A percentile compares a stretch with the other conserved stretches of the same genome.
phyloP scores from a whole-genome alignment of 1,140 invertebrate species.

The Bombus pascuorum region DNA sequence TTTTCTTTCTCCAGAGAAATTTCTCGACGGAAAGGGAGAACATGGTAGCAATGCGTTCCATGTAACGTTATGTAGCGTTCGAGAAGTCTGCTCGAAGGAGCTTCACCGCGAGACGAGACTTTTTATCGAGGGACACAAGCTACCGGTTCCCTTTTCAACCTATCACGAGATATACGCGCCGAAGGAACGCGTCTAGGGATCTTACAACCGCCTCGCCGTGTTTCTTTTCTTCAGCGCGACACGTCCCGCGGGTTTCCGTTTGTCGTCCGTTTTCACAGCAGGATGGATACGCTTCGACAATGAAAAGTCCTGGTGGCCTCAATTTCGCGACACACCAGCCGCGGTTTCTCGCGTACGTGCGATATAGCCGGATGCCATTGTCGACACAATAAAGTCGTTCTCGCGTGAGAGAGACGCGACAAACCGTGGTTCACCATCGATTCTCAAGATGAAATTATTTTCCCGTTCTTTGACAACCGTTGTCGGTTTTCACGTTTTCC shows the following conservation, averaged over 20 bases:
- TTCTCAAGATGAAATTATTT: constrained; percentile 26
- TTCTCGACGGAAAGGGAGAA: constrained; percentile 20
- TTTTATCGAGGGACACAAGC: constrained; percentile 45
- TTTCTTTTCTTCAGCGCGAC: constrained; percentile 27
- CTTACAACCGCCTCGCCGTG: constrained; percentile 8
- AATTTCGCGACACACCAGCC: constrained; percentile 34
- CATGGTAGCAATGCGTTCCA: constrained; percentile 11
- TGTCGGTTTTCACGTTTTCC: too few species aligned
- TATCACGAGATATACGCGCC: not conserved
- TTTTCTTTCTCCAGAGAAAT: not conserved
- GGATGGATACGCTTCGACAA: constrained; percentile 33
- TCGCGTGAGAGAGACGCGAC: not conserved
- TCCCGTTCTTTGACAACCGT: not conserved
- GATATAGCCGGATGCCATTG: not conserved
- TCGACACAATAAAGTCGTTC: constrained; percentile 32
- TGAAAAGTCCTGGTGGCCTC: constrained; percentile 46
- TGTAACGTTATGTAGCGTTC: constrained; percentile 20
- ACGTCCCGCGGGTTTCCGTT: constrained; percentile 52
- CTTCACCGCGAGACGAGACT: constrained; percentile 37
- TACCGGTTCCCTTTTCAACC: constrained; percentile 29
- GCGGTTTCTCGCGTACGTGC: constrained; percentile 3
- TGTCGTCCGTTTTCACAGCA: constrained; percentile 48
- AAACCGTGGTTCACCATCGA: not conserved
- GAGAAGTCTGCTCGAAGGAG: not conserved
- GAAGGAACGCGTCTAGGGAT: constrained; percentile 23